These are phyloP conservation scores for Zaprionus taronus DNA, from an alignment of 1,140 invertebrate genomes.

Conservation along the genomic window DNA sequence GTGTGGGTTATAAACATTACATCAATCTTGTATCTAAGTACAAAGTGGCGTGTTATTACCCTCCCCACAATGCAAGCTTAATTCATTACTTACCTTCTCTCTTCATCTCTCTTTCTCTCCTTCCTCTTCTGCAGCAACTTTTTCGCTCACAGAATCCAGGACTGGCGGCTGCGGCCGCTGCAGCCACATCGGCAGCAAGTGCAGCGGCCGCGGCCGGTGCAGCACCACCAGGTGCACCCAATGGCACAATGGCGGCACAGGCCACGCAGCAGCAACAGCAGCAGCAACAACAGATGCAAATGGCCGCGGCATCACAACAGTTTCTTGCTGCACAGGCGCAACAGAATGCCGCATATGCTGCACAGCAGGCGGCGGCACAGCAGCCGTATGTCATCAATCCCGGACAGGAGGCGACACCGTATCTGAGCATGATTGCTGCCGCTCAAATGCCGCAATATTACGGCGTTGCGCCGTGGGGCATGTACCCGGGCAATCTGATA, in stretches of 20 bases:
- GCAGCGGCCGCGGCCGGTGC: slow-evolving; percentile 87
- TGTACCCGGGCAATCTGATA: slow-evolving; percentile 91
- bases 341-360: slow-evolving; percentile 85
- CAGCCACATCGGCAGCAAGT: slow-evolving; percentile 87
- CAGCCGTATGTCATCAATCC: slow-evolving; percentile 94
- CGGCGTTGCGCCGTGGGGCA: slow-evolving; percentile 91
- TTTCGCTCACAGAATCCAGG: slow-evolving; percentile 92
- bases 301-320: slow-evolving; percentile 86
- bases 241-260: slow-evolving; percentile 83
- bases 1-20: neutral
- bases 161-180: slow-evolving; percentile 86
- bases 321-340: slow-evolving; percentile 84
- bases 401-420: slow-evolving; percentile 86
- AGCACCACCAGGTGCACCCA: slow-evolving; percentile 88
- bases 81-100: neutral
- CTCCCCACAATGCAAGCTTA: neutral
- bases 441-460: slow-evolving; percentile 92
- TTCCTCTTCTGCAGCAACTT: slow-evolving; percentile 88
- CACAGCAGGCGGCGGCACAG: slow-evolving; percentile 87
- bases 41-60: neutral
- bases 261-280: slow-evolving; percentile 84
- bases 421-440: slow-evolving; percentile 87
- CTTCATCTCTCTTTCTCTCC: neutral
- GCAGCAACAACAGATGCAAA: slow-evolving; percentile 87
- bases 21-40: neutral